Percentiles rank a stretch among this genome's conserved stretches.
Conservation (phyloP, 2,888 invertebrate species). For the Tipula unca region DNA sequence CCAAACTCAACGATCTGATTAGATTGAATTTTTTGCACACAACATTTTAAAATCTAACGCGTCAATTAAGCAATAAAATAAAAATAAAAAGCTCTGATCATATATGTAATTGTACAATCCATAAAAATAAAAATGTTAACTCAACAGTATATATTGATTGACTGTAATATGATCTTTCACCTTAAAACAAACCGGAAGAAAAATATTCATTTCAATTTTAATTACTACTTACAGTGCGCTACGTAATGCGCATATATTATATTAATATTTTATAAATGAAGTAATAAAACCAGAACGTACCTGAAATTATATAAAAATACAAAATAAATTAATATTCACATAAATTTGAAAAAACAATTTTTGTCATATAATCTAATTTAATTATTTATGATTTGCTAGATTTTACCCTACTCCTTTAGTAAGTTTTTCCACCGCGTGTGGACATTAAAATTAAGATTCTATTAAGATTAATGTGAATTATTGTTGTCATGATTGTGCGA, state of each 20-base stretch:
- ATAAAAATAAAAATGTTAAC: background rate
- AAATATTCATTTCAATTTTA: background rate
- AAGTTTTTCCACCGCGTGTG: background rate
- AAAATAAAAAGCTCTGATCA: no score
- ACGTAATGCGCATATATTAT: no score
- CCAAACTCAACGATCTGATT: no score
- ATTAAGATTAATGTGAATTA: slow-evolving; percentile 14
- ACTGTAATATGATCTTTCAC: background rate
- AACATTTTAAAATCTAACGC: no score
- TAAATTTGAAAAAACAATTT: background rate
- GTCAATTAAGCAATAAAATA: background rate
- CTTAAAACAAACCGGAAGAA: background rate
- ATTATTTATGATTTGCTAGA: background rate
- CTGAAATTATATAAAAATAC: background rate
- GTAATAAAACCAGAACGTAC: background rate
- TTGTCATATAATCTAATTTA: background rate
- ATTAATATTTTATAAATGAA: background rate
- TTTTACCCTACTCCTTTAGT: background rate
- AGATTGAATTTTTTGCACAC: no score
- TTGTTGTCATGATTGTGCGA: background rate
- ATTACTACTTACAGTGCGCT: slow-evolving; percentile 14
- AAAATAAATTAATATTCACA: background rate
- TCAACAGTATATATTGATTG: background rate
- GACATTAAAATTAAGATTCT: background rate
- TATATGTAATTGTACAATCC: no score